Evolutionary conservation across 2,888 invertebrate genomes (phyloP), one percentile per base, ranked within the genome.

Genomic region (Arrhopalites spinosus): DNA sequence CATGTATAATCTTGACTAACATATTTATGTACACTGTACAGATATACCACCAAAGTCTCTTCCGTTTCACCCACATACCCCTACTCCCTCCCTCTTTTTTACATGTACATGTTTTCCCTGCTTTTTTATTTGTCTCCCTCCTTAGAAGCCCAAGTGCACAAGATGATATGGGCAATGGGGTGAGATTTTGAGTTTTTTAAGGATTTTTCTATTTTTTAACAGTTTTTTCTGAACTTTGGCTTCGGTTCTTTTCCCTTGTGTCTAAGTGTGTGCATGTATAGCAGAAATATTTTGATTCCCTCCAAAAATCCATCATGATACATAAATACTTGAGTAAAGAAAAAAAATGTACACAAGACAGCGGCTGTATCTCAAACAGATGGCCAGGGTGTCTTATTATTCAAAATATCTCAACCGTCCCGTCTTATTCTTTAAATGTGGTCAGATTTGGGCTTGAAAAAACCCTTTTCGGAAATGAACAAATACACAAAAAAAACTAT

Each of bases 11-110:
- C n/a, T 56, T 20, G 23, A 20, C 1, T 20, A 45, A 11, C 15
- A 45, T 45, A 15, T 45, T 11, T 45, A 56, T 23, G 20, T 36
- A n/a, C 70, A 53, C 70, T 59, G 59, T 71, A 30, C 36, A 25
- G 17, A 36, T 36, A 17, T 30, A 17, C 5, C 27, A 25, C 27
- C 1, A 30, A 7, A 11, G 36, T 64, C 13, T 29, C 53, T 29
- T 69, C 47, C 53, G 45, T 29, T 69, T 69, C 69, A 69, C 69
- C 69, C 56, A 56, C 70, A 53, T 53, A 53, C 70, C 15, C 50
- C 47, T 36, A 66, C n/a, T 45, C 20, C 36, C n/a, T n/a, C 17
- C n/a, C 36, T 20, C 64, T n/a, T n/a, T n/a, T n/a, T n/a, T n/a
- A n/a, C n/a, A n/a, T 11, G 17, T 2, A 27, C 11, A 29, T 30